Base-by-base conservation (phyloP, 2,888 invertebrate species). In the Crematogaster levior region DNA sequence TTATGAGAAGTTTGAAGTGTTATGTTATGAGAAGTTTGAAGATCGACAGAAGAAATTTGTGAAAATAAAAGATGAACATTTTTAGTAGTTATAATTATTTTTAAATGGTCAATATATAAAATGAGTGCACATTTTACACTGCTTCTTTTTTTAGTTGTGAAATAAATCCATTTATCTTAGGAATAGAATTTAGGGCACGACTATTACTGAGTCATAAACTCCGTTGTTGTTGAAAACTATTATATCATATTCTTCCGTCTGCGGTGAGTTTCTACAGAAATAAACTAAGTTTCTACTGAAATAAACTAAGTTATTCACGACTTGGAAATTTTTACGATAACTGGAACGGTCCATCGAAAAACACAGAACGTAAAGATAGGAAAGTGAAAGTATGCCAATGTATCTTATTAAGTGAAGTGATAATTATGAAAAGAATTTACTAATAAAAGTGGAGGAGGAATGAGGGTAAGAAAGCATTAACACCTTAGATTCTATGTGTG, bases 391-490 rank as follows among this genome's bases (percentile, higher is more conserved):
- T n/a, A n/a, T 10, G 10, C n/a, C 5, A 18, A 34, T 60, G 18
- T 34, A 1, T 30, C 3, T n/a, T n/a, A n/a, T 18, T 5, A 34
- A 60, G 4, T 37, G 3, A 58, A n/a, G 34, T 60, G 34, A 61
- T 61, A 60, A 37, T 61, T 37, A 21, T 37, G 37, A 21, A 37
- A 61, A 61, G 61, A 61, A 61, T 61, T 6, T 21, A 21, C 37
- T 37, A 37, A 61, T 37, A 61, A 61, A 60, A 61, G 37, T 34
- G 2, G 37, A 37, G 21, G 21, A n/a, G 9, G n/a, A 4, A 3
- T 15, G 3, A 34, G 34, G 10, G 4, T 15, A 27, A 18, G 10
- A 3, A 34, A 34, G 30, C n/a, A 4, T 60, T 60, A 60, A 4
- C 58, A 60, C n/a, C 18, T 58, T 24, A 3, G 30, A 34, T 60